Percentiles rank a stretch among this genome's conserved stretches.
Evolutionary conservation across 1,140 invertebrate species (phyloP).

Genomic region (Platyura marginata): DNA sequence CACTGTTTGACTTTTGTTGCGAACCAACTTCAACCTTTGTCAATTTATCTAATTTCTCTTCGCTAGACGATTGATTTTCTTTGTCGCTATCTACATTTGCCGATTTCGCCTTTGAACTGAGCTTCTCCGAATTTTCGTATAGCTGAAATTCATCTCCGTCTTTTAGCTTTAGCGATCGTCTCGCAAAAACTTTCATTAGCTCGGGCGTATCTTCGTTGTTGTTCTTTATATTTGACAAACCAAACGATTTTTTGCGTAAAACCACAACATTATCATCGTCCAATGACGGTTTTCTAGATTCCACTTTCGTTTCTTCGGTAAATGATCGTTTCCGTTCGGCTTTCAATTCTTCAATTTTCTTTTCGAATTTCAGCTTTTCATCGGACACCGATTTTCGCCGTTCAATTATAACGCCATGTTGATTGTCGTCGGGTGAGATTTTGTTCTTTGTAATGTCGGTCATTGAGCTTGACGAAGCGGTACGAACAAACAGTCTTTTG

Average conservation of each 20-base stretch:
- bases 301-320: conserved; percentile 2
- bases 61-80: conserved; percentile 33
- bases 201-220: conserved; percentile 45
- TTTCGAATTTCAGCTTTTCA: conserved; percentile 11
- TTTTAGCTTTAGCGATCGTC: conserved; percentile 54
- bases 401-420: conserved; percentile 5
- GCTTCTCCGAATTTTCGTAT: conserved; percentile 27
- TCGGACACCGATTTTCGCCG: conserved; percentile 17
- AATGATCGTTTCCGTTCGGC: conserved; percentile 10
- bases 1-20: conserved; percentile 3
- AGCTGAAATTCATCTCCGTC: conserved; percentile 40
- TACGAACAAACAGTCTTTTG: not conserved
- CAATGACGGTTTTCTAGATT: conserved; percentile 11
- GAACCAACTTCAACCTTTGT: conserved; percentile 12
- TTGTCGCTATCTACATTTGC: conserved; percentile 41
- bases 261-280: conserved; percentile 19
- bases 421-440: not conserved
- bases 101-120: conserved; percentile 1
- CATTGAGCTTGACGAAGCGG: not conserved
- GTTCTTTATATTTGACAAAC: conserved; percentile 5
- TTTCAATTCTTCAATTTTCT: conserved; percentile 12
- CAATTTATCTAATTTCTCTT: conserved; percentile 17
- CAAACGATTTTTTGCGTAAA: conserved; percentile 32
- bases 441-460: not conserved
- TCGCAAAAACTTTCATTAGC: conserved; percentile 59